Evolutionary conservation across 2,888 invertebrate genomes (phyloP).

Genomic region (Drosophila tanythrix): DNA sequence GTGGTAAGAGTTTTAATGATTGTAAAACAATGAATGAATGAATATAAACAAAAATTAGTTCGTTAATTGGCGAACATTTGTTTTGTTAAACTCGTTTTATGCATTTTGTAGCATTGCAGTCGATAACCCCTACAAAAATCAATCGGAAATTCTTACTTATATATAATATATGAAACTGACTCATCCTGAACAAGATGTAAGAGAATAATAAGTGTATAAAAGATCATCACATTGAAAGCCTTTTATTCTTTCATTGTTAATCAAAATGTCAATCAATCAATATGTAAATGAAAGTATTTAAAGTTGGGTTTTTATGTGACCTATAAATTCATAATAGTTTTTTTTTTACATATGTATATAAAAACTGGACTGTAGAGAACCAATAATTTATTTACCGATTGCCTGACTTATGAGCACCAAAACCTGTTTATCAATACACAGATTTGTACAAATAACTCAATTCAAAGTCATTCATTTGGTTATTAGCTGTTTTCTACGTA

Average conservation of each 20-base stretch:
- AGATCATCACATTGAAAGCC: not conserved
- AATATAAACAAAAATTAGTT: not conserved
- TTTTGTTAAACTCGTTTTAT: not conserved
- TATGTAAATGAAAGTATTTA: not conserved
- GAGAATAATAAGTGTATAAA: not conserved
- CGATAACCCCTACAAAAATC: not conserved
- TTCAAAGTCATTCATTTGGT: not conserved
- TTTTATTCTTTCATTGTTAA: not conserved
- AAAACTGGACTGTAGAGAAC: not conserved
- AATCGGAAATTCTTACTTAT: not conserved
- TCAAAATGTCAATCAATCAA: not conserved
- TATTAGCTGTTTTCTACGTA: slow-evolving; percentile 13
- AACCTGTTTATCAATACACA: slow-evolving; percentile 23
- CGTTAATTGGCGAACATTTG: not conserved
- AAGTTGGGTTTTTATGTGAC: not conserved
- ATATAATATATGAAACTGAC: not conserved
- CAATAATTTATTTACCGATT: slow-evolving; percentile 1
- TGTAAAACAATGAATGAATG: not conserved
- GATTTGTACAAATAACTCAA: not conserved
- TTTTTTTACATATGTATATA: too few species aligned
- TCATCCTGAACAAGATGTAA: not conserved
- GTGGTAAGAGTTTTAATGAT: not conserved
- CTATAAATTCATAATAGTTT: not conserved
- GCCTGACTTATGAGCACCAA: not conserved
- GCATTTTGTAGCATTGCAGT: not conserved